Evolutionary conservation across 2,888 invertebrate genomes (phyloP).

Genomic region (Blera fallax): DNA sequence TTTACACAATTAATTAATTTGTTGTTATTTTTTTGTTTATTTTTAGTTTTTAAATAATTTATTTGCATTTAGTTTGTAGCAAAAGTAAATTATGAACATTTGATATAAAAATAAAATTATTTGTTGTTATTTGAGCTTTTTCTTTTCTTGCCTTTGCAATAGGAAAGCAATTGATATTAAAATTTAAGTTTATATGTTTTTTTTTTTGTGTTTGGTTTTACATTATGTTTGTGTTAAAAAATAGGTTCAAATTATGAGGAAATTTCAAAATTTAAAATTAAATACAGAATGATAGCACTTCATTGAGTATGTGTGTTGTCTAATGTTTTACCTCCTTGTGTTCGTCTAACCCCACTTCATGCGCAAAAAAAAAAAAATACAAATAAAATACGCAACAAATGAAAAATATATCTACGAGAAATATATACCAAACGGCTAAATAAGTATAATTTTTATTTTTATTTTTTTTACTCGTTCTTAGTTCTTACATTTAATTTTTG

Average conservation of each 20-base stretch:
- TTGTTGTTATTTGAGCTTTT: constrained; percentile 75
- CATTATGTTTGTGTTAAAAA: constrained; percentile 51
- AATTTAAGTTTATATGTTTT: constrained; percentile 44
- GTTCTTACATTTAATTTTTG: no score
- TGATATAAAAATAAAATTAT: constrained; percentile 44
- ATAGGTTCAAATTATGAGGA: constrained; percentile 78
- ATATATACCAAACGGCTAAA: constrained; percentile 47
- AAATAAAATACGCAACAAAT: constrained; percentile 74
- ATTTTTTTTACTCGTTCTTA: constrained; percentile 5
- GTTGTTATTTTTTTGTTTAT: background rate
- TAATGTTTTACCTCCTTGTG: constrained; percentile 94
- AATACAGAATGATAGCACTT: constrained; percentile 81
- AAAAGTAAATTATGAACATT: background rate
- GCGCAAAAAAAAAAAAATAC: constrained; percentile 72
- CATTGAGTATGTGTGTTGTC: constrained; percentile 91
- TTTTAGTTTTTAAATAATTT: background rate
- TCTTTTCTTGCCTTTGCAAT: constrained; percentile 74
- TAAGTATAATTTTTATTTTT: constrained; percentile 30
- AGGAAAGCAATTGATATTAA: constrained; percentile 54
- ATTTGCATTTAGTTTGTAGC: constrained; percentile 7
- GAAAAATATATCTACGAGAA: constrained; percentile 52
- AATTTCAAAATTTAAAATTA: constrained; percentile 60
- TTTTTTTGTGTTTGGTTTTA: constrained; percentile 15
- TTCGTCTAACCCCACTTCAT: constrained; percentile 88
- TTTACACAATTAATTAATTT: constrained; percentile 60